phyloP scores from a whole-genome alignment of 2,888 invertebrate genomes.

The Nephrotoma guestfalica region DNA sequence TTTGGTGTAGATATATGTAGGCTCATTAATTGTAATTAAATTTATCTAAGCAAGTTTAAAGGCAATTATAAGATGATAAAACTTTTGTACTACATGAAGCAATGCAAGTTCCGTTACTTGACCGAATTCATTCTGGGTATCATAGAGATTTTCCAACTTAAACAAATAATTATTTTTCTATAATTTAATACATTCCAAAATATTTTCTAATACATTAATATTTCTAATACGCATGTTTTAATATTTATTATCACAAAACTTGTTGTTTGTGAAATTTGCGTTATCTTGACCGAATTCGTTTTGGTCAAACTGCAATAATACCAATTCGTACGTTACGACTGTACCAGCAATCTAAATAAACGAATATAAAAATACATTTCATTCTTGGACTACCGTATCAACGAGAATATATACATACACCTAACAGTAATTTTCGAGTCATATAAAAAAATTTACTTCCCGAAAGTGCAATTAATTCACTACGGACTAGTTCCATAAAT shows the following conservation, averaged over 20 bases:
- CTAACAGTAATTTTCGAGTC: not conserved
- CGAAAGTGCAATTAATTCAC: not conserved
- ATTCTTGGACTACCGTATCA: not conserved
- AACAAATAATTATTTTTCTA: no score
- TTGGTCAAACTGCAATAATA: slow-evolving; percentile 3
- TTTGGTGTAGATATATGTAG: no score
- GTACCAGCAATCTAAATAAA: slow-evolving; percentile 2
- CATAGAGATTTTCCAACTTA: no score
- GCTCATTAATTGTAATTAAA: no score
- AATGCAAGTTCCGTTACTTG: no score
- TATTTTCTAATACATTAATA: no score
- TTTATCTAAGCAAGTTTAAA: no score
- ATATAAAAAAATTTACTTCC: not conserved
- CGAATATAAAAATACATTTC: not conserved
- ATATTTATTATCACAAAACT: not conserved
- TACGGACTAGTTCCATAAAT: not conserved
- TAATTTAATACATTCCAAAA: no score
- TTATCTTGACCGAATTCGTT: not conserved
- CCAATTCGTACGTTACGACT: not conserved
- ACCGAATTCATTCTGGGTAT: no score
- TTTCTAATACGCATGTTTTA: no score
- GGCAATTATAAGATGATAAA: no score
- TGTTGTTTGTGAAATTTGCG: not conserved
- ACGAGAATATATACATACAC: not conserved
- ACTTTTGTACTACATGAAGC: no score